Base-by-base conservation (phyloP, 2,888 invertebrate genomes). In the Microctonus hyperodae region DNA sequence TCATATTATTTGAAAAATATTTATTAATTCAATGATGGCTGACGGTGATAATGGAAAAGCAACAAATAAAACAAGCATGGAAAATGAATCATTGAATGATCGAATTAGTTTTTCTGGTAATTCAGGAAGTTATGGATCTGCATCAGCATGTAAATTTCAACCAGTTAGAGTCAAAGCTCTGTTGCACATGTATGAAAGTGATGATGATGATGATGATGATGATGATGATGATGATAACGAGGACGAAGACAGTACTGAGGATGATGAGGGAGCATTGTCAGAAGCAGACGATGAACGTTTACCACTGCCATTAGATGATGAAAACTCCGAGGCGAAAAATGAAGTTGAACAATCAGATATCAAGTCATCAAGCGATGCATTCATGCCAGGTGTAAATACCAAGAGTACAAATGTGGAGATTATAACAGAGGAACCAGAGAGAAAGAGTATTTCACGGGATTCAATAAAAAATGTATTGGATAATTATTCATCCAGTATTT, bases 161-260 rank as follows among this genome's bases (percentile, higher is more conserved):
- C 82, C 82, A 3, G 69, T 81, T 6, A 72, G 78, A 10, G 75
- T 82, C 5, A 79, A 80, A 67, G 76, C 73, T 1, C 70, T 80
- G 13, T 58, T 80, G 51, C 70, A 74, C 50, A 72, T 70, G 65
- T 77, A 70, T 37, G 74, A 73, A 20, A 76, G 74, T 31, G 79
- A 79, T 25, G 81, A 82, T 51, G 76, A 75, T 22, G 76, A 77
- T 6, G 74, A 72, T 53, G 78, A 79, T 60, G 76, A 79, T 1
- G 76, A 71, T 5, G 79, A 77, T 60, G 72, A 77, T 16, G 73
- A 71, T 16, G 37, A 44, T 13, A 65, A 67, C 16, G n/a, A n/a
- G n/a, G 72, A 72, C 28, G 72, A 72, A 10, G 69, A 69, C 51
- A 66, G 50, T 22, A 69, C 69, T 16, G 70, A 70, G 0, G 73